phyloP scores from a whole-genome alignment of 2,797 vertebrate species.

The Cottoperca gobio region DNA sequence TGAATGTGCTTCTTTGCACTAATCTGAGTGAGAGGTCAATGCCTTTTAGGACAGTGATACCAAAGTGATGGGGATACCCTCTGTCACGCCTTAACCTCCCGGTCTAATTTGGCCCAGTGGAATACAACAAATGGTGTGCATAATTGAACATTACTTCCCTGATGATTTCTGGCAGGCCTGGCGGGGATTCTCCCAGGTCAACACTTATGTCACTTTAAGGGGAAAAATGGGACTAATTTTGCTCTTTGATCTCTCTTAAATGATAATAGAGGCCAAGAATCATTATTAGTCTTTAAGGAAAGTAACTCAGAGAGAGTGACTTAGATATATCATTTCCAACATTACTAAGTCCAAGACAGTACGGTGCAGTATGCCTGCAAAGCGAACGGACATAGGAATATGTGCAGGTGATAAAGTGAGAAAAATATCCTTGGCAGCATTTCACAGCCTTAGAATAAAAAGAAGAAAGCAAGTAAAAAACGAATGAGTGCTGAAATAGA shows the following conservation, averaged over 20 bases:
- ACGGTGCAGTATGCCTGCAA: slow-evolving; percentile 9
- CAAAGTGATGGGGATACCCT: slow-evolving; percentile 94
- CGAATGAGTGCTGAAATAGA: neutral
- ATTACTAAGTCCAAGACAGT: slow-evolving; percentile 15
- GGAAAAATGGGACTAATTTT: slow-evolving; percentile 72
- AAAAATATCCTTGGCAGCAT: neutral
- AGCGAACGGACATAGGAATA: neutral
- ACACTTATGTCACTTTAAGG: slow-evolving; percentile 76
- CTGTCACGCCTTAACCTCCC: slow-evolving; percentile 88
- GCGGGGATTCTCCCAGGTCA: slow-evolving; percentile 75
- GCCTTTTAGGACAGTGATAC: slow-evolving; percentile 94
- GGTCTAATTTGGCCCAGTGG: slow-evolving; percentile 88
- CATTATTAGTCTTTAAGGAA: slow-evolving; percentile 65
- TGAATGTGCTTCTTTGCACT: slow-evolving; percentile 90
- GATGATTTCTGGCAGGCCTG: slow-evolving; percentile 82
- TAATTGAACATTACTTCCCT: slow-evolving; percentile 91
- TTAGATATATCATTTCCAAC: slow-evolving; percentile 42
- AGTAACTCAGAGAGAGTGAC: slow-evolving; percentile 56
- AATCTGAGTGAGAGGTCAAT: slow-evolving; percentile 93
- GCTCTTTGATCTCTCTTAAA: slow-evolving; percentile 81
- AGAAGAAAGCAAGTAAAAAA: neutral
- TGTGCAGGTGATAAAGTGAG: neutral
- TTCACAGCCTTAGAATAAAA: slow-evolving; percentile 5
- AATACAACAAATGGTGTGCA: slow-evolving; percentile 90
- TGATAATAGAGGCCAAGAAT: slow-evolving; percentile 78